phyloP scores from a whole-genome alignment of 1,140 invertebrate genomes.

The Drosophila murphyi region DNA sequence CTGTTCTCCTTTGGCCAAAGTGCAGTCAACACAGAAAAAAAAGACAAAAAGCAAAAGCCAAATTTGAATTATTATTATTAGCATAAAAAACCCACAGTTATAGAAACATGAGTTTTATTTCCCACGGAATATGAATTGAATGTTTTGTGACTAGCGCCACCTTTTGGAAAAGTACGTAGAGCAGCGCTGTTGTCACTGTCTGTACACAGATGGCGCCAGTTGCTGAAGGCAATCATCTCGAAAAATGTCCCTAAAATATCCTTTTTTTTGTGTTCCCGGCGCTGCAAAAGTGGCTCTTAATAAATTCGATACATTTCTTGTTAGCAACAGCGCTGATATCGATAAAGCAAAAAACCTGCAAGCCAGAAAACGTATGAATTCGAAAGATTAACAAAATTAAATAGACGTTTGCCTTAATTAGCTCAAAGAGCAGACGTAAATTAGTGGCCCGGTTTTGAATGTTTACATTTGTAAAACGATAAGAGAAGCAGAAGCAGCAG shows the following conservation, averaged over 20 bases:
- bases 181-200: background rate
- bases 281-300: too few relatives aligned
- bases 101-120: background rate
- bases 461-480: slow-evolving; percentile 21
- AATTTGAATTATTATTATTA: too few relatives aligned
- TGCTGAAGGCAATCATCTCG: background rate
- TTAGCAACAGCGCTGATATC: slow-evolving; percentile 1
- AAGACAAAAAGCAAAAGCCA: too few relatives aligned
- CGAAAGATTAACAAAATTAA: background rate
- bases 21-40: too few relatives aligned
- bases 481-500: background rate
- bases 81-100: too few relatives aligned
- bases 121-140: background rate
- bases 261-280: background rate
- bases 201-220: background rate
- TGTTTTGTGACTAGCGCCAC: background rate
- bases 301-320: slow-evolving; percentile 8
- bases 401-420: background rate
- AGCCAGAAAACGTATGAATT: background rate
- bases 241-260: slow-evolving; percentile 10
- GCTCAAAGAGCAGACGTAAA: background rate
- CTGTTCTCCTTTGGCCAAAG: too few relatives aligned
- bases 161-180: background rate
- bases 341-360: background rate
- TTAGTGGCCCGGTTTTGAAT: slow-evolving; percentile 3